A percentile compares a stretch with the other conserved stretches of the same genome.
Conservation (phyloP, 2,888 invertebrate species). For the Noctua janthina region DNA sequence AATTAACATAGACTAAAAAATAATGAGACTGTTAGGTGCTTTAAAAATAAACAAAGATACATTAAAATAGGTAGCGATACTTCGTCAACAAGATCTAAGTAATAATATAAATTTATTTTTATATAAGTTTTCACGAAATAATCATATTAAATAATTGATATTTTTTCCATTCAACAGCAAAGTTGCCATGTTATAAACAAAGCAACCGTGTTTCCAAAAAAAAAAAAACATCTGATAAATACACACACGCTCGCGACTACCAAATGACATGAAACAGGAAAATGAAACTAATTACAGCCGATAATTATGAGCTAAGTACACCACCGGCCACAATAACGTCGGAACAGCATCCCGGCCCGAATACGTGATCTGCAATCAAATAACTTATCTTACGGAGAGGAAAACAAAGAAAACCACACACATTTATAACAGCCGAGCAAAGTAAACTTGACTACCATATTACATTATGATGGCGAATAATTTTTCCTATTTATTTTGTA, state of each 20-base stretch:
- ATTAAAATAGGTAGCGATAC: not conserved
- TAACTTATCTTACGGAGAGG: conserved; percentile 49
- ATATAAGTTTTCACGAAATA: not conserved
- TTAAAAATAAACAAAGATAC: not conserved
- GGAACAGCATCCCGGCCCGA: conserved; percentile 73
- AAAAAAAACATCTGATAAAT: conserved; percentile 17
- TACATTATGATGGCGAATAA: conserved; percentile 24
- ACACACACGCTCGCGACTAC: conserved; percentile 32
- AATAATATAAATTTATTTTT: not conserved
- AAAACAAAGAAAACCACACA: conserved; percentile 37
- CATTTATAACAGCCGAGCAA: conserved; percentile 31
- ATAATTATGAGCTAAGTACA: conserved; percentile 71
- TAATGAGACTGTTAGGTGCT: not conserved
- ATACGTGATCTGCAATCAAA: conserved; percentile 80
- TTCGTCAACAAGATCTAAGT: not conserved
- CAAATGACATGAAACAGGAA: conserved; percentile 58
- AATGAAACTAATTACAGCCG: conserved; percentile 67
- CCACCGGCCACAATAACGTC: conserved; percentile 73
- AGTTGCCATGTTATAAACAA: not conserved
- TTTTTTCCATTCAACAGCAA: not conserved
- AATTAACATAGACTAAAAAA: not conserved
- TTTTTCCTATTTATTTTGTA: conserved; percentile 42
- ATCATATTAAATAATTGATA: not conserved
- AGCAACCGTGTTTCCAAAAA: not conserved
- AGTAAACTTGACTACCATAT: conserved; percentile 13